A percentile compares a stretch with the other conserved stretches of the same genome.
phyloP scores from a whole-genome alignment of 2,888 invertebrate species.

The Ornithoptera priamus region DNA sequence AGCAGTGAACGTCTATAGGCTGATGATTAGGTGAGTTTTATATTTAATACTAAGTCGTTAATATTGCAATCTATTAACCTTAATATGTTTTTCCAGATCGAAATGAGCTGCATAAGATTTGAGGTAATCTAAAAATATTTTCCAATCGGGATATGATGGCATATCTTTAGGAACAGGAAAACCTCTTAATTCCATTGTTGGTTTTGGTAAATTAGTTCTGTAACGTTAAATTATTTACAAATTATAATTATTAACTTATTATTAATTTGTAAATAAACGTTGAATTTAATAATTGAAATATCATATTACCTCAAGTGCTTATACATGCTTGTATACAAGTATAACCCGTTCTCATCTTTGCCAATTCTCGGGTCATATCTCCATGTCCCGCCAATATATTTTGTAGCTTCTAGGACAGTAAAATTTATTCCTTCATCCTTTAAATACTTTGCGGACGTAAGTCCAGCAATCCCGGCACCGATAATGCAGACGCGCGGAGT shows the following conservation, averaged over 20 bases:
- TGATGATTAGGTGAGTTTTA: too few relatives aligned
- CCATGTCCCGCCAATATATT: constrained; percentile 70
- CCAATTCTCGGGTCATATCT: constrained; percentile 73
- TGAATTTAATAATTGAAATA: background rate
- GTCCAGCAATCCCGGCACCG: constrained; percentile 68
- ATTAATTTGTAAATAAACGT: too few relatives aligned
- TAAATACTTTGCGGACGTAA: constrained; percentile 62
- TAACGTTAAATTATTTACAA: constrained; percentile 27
- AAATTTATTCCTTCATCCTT: constrained; percentile 62
- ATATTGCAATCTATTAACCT: constrained; percentile 51
- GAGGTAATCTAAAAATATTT: constrained; percentile 58
- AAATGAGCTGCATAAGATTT: constrained; percentile 58
- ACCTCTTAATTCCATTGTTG: constrained; percentile 65
- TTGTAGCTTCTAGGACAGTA: constrained; percentile 63
- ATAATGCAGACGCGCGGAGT: constrained; percentile 63
- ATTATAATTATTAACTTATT: too few relatives aligned
- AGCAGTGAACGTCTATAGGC: too few relatives aligned
- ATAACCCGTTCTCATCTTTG: constrained; percentile 77
- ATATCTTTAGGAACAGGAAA: constrained; percentile 58
- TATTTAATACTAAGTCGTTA: background rate
- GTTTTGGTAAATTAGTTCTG: constrained; percentile 73
- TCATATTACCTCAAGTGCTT: constrained; percentile 79
- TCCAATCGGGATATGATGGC: constrained; percentile 61
- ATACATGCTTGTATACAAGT: constrained; percentile 85
- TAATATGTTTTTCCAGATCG: constrained; percentile 57